A percentile compares a stretch with the other conserved stretches of the same genome.
phyloP scores from a whole-genome alignment of 2,888 invertebrate species.

The Stenichneumon culpator region DNA sequence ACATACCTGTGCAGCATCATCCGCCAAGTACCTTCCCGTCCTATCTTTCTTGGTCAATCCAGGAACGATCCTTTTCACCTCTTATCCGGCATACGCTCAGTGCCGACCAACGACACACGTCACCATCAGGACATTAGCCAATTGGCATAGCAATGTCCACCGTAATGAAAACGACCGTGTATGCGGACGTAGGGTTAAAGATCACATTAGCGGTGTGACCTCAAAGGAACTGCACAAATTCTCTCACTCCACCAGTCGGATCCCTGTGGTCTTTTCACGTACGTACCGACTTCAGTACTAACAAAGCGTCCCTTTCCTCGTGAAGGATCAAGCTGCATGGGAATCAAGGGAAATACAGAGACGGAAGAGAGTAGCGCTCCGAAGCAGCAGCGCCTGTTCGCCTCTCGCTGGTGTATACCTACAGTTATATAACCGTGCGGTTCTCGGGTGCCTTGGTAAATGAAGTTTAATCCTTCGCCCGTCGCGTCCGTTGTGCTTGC shows the following conservation, averaged over 20 bases:
- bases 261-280: slow-evolving; percentile 4
- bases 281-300: not conserved
- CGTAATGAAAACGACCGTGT: not conserved
- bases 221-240: not conserved
- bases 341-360: slow-evolving; percentile 36
- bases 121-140: not conserved
- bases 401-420: not conserved
- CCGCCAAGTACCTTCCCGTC: not conserved
- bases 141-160: not conserved
- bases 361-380: slow-evolving; percentile 4
- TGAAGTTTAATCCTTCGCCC: slow-evolving; percentile 52
- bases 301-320: slow-evolving; percentile 9
- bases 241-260: not conserved
- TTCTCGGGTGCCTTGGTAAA: slow-evolving; percentile 39
- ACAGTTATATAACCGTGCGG: slow-evolving; percentile 24
- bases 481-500: slow-evolving; percentile 35
- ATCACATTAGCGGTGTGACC: slow-evolving; percentile 3
- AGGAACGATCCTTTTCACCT: not conserved
- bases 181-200: not conserved
- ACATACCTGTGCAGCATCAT: not conserved
- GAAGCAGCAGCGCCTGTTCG: slow-evolving; percentile 8
- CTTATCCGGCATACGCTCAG: not conserved
- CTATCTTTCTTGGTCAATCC: not conserved
- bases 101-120: not conserved
- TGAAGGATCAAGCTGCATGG: slow-evolving; percentile 15